Percentiles rank a stretch among this genome's conserved stretches.
Conservation (phyloP, 2,888 invertebrate genomes). For the Gymnoscelis rufifasciata region DNA sequence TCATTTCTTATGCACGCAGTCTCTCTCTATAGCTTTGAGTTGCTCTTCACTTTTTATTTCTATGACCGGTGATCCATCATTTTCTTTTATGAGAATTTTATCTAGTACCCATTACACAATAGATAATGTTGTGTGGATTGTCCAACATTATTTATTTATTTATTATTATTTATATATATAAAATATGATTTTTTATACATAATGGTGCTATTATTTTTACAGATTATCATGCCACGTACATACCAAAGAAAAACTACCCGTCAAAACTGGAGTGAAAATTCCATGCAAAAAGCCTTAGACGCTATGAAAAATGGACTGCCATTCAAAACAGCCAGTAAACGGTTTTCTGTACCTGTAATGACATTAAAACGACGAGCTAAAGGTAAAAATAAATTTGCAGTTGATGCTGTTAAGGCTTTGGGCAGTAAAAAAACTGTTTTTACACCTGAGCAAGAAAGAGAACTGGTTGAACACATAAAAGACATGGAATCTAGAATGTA, state of each 20-base stretch:
- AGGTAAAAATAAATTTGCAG: conserved; percentile 23
- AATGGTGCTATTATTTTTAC: conserved; percentile 2
- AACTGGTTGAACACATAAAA: conserved; percentile 23
- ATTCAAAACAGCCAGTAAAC: conserved; percentile 16
- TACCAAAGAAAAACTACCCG: conserved; percentile 2
- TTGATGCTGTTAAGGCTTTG: conserved; percentile 20
- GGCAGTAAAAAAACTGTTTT: conserved; percentile 25
- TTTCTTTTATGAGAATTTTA: too few species aligned
- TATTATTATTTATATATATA: not conserved
- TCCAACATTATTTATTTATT: too few species aligned
- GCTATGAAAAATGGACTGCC: conserved; percentile 13
- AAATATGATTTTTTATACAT: not conserved
- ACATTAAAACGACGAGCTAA: conserved; percentile 24
- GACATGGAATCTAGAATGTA: conserved; percentile 27
- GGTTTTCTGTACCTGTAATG: conserved; percentile 22
- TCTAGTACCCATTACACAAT: too few species aligned
- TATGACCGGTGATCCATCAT: too few species aligned
- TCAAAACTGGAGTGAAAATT: conserved; percentile 1
- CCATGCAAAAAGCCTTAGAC: conserved; percentile 4
- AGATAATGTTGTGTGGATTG: too few species aligned
- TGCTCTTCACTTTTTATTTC: too few species aligned
- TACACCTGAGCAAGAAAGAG: conserved; percentile 26
- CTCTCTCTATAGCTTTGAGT: too few species aligned
- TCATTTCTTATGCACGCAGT: too few species aligned
- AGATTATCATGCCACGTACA: conserved; percentile 3